Conservation (phyloP, 2,113 vertebrate species). For the Telmatochromis sp. region DNA sequence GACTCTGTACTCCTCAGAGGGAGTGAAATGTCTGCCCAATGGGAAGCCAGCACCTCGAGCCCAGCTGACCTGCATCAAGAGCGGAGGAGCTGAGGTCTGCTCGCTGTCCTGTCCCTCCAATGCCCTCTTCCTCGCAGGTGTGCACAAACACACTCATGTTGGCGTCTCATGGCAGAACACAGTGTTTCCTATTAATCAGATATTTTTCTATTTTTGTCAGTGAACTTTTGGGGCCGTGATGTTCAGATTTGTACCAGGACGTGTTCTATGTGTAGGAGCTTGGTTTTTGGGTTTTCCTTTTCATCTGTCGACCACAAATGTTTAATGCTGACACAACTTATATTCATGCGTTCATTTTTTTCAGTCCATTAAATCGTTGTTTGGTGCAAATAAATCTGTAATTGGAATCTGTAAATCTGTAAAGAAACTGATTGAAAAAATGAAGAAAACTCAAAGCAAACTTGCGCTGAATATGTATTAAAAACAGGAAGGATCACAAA, state of each 20-base stretch:
- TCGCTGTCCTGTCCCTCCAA: conserved; percentile 85
- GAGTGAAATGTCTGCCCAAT: conserved; percentile 80
- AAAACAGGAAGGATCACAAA: background rate
- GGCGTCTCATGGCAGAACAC: background rate
- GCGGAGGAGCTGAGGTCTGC: conserved; percentile 82
- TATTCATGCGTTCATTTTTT: background rate
- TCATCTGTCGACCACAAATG: background rate
- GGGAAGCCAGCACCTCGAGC: conserved; percentile 75
- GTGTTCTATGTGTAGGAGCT: background rate
- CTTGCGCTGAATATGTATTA: background rate
- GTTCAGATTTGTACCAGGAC: background rate
- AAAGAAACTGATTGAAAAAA: background rate
- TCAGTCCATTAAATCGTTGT: background rate
- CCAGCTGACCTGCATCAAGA: conserved; percentile 83
- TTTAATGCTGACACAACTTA: background rate
- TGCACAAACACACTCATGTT: background rate
- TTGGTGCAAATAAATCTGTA: background rate
- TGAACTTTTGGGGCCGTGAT: background rate
- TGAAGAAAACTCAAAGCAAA: background rate
- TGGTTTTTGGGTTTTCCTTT: background rate
- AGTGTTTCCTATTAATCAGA: background rate
- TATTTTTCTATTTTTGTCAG: background rate
- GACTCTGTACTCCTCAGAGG: conserved; percentile 75
- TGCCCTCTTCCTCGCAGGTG: conserved; percentile 86
- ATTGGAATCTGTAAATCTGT: background rate